Evolutionary conservation across 2,797 vertebrate genomes (phyloP).

Genomic region (Microctenopoma steveboyesi): DNA sequence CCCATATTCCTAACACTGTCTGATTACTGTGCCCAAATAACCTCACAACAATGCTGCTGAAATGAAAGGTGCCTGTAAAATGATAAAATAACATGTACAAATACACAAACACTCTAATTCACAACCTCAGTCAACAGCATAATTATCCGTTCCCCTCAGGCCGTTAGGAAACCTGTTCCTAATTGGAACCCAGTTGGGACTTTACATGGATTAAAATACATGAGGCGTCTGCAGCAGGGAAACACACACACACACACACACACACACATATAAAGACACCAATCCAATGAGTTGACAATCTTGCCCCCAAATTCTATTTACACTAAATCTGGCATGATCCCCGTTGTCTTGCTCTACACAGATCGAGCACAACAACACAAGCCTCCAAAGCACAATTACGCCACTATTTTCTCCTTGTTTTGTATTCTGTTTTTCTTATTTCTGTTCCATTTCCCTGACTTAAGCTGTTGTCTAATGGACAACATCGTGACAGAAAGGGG

Average conservation of each 20-base stretch:
- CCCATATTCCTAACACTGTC: background rate
- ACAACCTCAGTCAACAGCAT: conserved; percentile 83
- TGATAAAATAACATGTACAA: conserved; percentile 13
- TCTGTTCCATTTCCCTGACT: conserved; percentile 81
- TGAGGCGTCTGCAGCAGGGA: conserved; percentile 76
- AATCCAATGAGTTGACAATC: conserved; percentile 55
- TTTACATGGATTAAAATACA: conserved; percentile 85
- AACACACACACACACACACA: conserved; percentile 43
- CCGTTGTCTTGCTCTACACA: conserved; percentile 71
- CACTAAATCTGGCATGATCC: conserved; percentile 79
- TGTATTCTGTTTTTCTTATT: conserved; percentile 81
- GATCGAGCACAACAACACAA: conserved; percentile 69
- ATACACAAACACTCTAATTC: conserved; percentile 68
- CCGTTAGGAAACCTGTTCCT: conserved; percentile 82
- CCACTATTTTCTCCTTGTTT: conserved; percentile 76
- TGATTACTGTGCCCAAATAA: background rate
- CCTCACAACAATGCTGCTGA: background rate
- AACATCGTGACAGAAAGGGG: conserved; percentile 83
- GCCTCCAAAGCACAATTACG: conserved; percentile 81
- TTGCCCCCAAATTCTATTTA: conserved; percentile 75
- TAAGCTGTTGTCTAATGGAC: conserved; percentile 86
- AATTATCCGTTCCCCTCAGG: conserved; percentile 85
- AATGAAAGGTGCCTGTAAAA: background rate
- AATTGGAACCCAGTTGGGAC: conserved; percentile 86
- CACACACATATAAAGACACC: conserved; percentile 49